Percentiles rank a stretch among this genome's conserved stretches.
Conservation (phyloP, 2,888 invertebrate genomes). For the Philopedon plagiatum region DNA sequence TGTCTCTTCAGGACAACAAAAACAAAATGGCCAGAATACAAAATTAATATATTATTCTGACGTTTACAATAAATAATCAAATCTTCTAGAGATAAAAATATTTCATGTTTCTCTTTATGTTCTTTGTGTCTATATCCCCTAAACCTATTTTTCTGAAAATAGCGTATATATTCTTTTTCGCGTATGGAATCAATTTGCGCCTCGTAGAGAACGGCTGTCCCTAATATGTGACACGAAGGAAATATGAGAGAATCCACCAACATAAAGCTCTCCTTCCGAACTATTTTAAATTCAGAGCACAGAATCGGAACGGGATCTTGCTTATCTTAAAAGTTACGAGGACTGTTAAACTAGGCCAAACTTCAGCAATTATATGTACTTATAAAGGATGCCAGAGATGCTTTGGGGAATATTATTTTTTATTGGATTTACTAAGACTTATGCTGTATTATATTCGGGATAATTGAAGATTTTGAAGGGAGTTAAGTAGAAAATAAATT, state of each 20-base stretch:
- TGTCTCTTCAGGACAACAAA: too few relatives aligned
- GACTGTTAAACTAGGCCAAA: constrained; percentile 46
- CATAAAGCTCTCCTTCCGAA: constrained; percentile 35
- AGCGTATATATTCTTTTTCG: constrained; percentile 2
- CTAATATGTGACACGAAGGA: constrained; percentile 22
- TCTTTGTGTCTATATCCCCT: too few relatives aligned
- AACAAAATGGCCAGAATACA: too few relatives aligned
- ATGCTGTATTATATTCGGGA: neutral
- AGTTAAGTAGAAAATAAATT: too few relatives aligned
- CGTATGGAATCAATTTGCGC: constrained; percentile 15
- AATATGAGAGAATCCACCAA: constrained; percentile 28
- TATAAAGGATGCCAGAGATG: constrained; percentile 45
- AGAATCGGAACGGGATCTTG: constrained; percentile 45
- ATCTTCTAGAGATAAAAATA: neutral
- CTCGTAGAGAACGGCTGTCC: constrained; percentile 19
- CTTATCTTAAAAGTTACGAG: constrained; percentile 49
- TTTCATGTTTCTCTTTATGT: neutral
- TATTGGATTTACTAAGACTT: constrained; percentile 3
- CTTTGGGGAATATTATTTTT: constrained; percentile 32
- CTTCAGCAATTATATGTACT: constrained; percentile 50
- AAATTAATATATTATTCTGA: too few relatives aligned
- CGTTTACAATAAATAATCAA: too few relatives aligned
- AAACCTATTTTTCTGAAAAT: neutral
- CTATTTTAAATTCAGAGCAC: constrained; percentile 47
- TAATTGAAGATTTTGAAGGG: neutral